These are phyloP conservation scores for Suricata suricatta DNA, from an alignment of 2,113 vertebrate genomes.

Conservation along the genomic window DNA sequence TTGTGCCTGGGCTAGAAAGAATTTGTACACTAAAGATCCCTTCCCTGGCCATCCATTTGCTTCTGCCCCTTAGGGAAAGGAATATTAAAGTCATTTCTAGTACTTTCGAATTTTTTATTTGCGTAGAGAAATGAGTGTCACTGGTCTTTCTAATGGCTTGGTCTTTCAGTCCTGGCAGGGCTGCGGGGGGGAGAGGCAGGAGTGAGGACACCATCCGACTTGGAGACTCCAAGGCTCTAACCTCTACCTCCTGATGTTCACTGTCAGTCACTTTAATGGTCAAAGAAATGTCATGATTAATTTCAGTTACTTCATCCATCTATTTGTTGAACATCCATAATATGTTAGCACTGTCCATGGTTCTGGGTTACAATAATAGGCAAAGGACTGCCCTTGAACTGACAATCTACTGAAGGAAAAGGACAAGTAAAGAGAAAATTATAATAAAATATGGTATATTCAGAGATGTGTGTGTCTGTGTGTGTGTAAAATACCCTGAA, in stretches of 20 bases:
- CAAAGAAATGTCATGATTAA: not conserved
- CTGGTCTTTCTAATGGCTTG: not conserved
- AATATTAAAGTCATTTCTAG: conserved; percentile 61
- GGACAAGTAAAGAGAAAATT: not conserved
- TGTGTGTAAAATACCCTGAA: not conserved
- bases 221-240: not conserved
- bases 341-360: not conserved
- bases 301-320: not conserved
- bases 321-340: not conserved
- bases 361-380: not conserved
- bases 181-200: not conserved
- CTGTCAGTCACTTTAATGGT: no score
- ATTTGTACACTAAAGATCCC: conserved; percentile 81
- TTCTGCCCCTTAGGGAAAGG: conserved; percentile 79
- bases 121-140: conserved; percentile 57
- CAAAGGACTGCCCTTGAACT: not conserved
- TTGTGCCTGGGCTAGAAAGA: conserved; percentile 78
- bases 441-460: not conserved
- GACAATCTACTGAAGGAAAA: not conserved
- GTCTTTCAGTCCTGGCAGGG: conserved; percentile 55
- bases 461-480: not conserved
- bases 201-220: not conserved
- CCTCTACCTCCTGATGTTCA: not conserved
- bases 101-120: conserved; percentile 74
- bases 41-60: conserved; percentile 81